Evolutionary conservation across 35 echinoderm and acorn worm genomes (phyloP).

Genomic region (Diadema setosum): DNA sequence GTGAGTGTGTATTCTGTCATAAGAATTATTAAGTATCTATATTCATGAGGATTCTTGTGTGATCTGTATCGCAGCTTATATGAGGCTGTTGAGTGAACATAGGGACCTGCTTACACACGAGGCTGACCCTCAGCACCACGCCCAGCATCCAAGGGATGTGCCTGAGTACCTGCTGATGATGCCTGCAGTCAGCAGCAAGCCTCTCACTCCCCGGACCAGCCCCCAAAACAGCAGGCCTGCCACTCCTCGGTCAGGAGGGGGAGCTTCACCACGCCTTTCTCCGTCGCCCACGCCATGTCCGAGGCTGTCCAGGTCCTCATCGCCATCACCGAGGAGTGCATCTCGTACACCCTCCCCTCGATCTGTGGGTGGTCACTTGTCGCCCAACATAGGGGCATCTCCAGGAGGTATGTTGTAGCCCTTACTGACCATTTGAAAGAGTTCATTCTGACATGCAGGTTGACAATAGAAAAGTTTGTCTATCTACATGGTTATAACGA

Average conservation of each 20-base stretch:
- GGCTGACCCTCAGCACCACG: no score
- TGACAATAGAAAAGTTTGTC: no score
- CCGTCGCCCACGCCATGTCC: background rate
- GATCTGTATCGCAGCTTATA: no score
- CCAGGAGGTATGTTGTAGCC: background rate
- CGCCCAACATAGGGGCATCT: background rate
- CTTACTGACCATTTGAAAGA: no score
- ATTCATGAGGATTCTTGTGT: no score
- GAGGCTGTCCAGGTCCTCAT: background rate
- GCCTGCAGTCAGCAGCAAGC: slow-evolving; percentile 28
- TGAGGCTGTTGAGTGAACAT: slow-evolving; percentile 17
- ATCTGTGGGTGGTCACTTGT: background rate
- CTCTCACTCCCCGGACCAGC: slow-evolving; percentile 4
- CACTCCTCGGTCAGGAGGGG: background rate
- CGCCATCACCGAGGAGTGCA: background rate
- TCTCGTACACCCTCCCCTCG: background rate
- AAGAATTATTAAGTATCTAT: no score
- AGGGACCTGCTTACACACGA: background rate
- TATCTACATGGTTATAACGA: no score
- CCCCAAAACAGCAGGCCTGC: background rate
- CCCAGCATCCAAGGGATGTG: no score
- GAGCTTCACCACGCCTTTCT: background rate
- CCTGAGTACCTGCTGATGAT: slow-evolving; percentile 11
- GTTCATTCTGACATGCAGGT: no score
- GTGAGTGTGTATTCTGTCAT: no score